These are phyloP conservation scores for Leptinotarsa haldemani DNA, from an alignment of 2,888 invertebrate species.

Conservation along the genomic window DNA sequence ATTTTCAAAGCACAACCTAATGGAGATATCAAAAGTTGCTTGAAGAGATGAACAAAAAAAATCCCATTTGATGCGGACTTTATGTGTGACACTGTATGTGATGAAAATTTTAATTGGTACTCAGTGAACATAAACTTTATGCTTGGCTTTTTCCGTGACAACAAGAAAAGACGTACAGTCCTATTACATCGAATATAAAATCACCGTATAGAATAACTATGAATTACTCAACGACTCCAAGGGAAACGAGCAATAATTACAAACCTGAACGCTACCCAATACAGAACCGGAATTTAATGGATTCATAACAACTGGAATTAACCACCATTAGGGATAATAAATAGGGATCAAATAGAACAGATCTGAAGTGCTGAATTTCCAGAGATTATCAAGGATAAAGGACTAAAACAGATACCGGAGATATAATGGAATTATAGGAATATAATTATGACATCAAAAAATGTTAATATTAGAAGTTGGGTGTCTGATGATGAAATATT, in stretches of 20 bases:
- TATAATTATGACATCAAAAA: background rate
- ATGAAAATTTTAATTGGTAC: too few species aligned
- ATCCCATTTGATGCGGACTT: too few species aligned
- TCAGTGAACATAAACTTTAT: background rate
- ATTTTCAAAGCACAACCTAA: too few species aligned
- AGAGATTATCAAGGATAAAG: slow-evolving; percentile 3
- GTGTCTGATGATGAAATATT: background rate
- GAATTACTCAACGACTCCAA: background rate
- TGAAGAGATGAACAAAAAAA: too few species aligned
- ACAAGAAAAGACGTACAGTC: background rate
- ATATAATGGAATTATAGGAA: background rate
- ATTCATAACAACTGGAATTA: slow-evolving; percentile 17
- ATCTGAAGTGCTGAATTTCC: background rate
- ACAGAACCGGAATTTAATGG: slow-evolving; percentile 10
- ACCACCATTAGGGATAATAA: slow-evolving; percentile 13
- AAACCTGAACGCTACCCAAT: slow-evolving; percentile 1
- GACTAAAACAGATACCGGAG: background rate
- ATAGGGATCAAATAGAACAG: slow-evolving; percentile 5
- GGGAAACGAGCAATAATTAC: slow-evolving; percentile 1
- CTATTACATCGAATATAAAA: background rate
- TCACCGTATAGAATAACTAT: background rate
- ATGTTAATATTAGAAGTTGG: background rate
- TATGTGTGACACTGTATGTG: too few species aligned
- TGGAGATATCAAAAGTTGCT: too few species aligned
- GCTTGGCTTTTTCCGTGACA: background rate